phyloP scores from a whole-genome alignment of 2,797 vertebrate genomes.

The Sebastiscus tertius region DNA sequence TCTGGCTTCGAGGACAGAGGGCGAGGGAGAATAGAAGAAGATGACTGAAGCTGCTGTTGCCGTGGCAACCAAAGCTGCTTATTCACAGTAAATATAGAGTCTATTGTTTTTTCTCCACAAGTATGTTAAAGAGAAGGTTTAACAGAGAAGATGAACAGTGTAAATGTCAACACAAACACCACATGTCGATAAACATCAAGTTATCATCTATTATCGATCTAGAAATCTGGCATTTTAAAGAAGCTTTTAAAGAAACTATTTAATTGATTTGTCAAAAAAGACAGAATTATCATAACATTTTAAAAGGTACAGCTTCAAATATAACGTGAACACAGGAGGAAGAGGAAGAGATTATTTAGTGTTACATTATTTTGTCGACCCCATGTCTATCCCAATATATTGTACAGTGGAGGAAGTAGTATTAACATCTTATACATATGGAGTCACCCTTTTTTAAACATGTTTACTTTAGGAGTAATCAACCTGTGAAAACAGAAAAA shows the following conservation, averaged over 20 bases:
- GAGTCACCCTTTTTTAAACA: neutral
- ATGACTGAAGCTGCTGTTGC: constrained; percentile 15
- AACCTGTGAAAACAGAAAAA: too few relatives aligned
- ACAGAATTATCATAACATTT: too few relatives aligned
- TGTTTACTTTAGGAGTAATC: neutral
- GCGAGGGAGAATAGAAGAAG: neutral
- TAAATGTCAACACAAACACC: neutral
- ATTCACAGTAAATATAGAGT: neutral
- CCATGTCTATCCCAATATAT: too few relatives aligned
- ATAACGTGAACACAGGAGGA: too few relatives aligned
- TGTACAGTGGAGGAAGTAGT: neutral
- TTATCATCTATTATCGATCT: neutral
- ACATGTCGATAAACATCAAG: neutral
- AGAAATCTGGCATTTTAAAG: neutral
- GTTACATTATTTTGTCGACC: too few relatives aligned
- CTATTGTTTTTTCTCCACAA: neutral
- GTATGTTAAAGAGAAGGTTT: neutral
- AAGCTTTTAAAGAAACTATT: neutral
- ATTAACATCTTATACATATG: neutral
- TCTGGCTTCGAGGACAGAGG: neutral
- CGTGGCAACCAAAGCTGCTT: neutral
- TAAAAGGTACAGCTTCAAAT: too few relatives aligned
- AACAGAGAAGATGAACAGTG: neutral
- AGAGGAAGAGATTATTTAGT: too few relatives aligned
- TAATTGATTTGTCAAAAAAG: neutral